Conservation (phyloP, 2,113 vertebrate species). For the Odobenus rosmarus region DNA sequence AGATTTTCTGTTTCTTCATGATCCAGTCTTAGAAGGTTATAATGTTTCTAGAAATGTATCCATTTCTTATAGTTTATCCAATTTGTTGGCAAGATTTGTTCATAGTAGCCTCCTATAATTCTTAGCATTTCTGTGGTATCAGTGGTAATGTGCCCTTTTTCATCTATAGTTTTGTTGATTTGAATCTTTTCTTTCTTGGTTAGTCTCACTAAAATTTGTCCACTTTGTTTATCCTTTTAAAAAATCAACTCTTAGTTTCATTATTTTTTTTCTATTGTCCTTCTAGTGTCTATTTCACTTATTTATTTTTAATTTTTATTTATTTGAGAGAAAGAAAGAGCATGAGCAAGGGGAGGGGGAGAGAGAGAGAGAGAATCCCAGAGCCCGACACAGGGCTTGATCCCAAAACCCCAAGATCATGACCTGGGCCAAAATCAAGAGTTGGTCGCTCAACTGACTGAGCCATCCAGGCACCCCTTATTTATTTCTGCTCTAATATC, state of each 20-base stretch:
- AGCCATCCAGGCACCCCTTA: background rate
- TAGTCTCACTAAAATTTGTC: background rate
- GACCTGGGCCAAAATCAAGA: background rate
- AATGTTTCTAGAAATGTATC: background rate
- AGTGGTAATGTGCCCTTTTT: background rate
- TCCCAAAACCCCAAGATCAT: background rate
- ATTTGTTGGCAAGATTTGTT: background rate
- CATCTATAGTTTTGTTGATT: background rate
- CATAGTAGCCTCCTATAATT: background rate
- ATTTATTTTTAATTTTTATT: background rate
- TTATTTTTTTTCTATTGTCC: background rate
- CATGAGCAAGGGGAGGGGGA: background rate
- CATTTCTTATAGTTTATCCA: background rate
- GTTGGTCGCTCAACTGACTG: background rate
- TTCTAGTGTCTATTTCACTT: background rate
- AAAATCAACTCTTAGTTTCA: background rate
- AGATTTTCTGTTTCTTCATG: background rate
- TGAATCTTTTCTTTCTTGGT: background rate
- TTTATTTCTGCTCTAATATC: background rate
- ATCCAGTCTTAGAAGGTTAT: background rate
- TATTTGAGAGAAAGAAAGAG: background rate
- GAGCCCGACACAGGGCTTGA: background rate
- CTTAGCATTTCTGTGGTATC: background rate
- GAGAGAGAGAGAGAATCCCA: background rate
- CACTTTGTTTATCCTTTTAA: background rate